Percentiles rank a stretch among this genome's conserved stretches.
phyloP scores from a whole-genome alignment of 2,797 vertebrate species.

The Acestrorhynchus altus region DNA sequence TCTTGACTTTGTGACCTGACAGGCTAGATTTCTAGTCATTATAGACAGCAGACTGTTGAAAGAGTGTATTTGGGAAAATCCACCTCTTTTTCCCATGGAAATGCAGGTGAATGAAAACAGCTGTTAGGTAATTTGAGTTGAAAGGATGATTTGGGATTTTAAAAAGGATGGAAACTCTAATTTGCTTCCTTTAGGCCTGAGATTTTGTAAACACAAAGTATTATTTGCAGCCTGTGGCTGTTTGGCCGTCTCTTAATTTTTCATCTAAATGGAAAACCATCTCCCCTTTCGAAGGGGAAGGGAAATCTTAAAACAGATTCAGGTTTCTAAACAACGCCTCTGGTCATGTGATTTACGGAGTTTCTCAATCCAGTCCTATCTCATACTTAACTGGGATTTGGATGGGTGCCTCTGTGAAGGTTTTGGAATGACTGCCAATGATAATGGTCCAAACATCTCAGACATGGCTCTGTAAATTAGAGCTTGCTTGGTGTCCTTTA shows the following conservation, averaged over 20 bases:
- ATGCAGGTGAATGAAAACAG: conserved; percentile 62
- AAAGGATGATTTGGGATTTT: conserved; percentile 42
- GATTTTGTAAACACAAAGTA: conserved; percentile 10
- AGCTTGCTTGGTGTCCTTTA: background rate
- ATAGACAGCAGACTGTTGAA: background rate
- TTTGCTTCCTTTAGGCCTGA: background rate
- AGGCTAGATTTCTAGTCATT: background rate
- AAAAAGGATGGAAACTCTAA: conserved; percentile 56
- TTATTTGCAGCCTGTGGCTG: background rate
- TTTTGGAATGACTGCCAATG: conserved; percentile 60
- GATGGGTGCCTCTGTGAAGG: conserved; percentile 60
- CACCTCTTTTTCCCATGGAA: conserved; percentile 50
- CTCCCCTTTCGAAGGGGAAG: background rate
- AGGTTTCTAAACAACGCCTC: conserved; percentile 64
- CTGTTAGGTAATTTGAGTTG: conserved; percentile 62
- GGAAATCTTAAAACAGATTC: conserved; percentile 52
- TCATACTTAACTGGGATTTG: conserved; percentile 73
- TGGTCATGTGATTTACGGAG: conserved; percentile 36
- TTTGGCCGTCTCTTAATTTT: background rate
- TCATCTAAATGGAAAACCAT: background rate
- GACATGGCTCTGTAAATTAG: conserved; percentile 30
- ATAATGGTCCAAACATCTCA: conserved; percentile 61
- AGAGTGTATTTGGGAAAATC: conserved; percentile 5
- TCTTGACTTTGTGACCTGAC: too few relatives aligned
- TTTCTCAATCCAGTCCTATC: conserved; percentile 38